Conservation (phyloP, 2,113 vertebrate species). For the Sceloporus undulatus region DNA sequence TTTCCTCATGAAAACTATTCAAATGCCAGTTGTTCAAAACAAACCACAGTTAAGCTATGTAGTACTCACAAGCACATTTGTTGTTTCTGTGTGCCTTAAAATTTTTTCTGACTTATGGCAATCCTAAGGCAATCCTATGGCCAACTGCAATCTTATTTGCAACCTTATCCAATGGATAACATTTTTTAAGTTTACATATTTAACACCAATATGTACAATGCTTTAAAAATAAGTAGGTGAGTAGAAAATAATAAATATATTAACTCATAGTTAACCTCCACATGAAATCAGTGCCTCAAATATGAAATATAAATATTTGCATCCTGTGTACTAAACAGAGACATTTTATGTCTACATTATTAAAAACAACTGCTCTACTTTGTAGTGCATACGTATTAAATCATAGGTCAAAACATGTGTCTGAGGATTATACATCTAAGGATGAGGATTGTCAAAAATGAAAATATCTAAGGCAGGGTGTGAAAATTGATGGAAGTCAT, state of each 20-base stretch:
- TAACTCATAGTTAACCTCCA: background rate
- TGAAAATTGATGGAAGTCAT: background rate
- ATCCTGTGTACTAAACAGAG: background rate
- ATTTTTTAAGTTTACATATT: background rate
- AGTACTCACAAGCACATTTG: background rate
- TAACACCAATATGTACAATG: background rate
- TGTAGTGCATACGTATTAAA: too few species aligned
- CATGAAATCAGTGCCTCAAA: background rate
- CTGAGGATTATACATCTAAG: background rate
- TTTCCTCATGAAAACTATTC: background rate
- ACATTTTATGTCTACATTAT: background rate
- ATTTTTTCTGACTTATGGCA: too few species aligned
- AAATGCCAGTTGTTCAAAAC: background rate
- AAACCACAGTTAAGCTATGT: background rate
- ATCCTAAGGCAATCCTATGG: too few species aligned
- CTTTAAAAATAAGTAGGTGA: background rate
- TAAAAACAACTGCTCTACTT: background rate
- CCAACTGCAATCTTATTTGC: background rate
- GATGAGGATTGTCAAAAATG: background rate
- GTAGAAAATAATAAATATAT: background rate
- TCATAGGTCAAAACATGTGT: background rate
- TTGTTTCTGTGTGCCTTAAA: background rate
- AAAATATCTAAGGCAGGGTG: background rate
- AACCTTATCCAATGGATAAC: background rate
- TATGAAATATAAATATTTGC: background rate